A percentile compares a stretch with the other conserved stretches of the same genome.
These are phyloP conservation scores for Andrena flavipes DNA, from an alignment of 2,888 invertebrate species.

Conservation along the genomic window DNA sequence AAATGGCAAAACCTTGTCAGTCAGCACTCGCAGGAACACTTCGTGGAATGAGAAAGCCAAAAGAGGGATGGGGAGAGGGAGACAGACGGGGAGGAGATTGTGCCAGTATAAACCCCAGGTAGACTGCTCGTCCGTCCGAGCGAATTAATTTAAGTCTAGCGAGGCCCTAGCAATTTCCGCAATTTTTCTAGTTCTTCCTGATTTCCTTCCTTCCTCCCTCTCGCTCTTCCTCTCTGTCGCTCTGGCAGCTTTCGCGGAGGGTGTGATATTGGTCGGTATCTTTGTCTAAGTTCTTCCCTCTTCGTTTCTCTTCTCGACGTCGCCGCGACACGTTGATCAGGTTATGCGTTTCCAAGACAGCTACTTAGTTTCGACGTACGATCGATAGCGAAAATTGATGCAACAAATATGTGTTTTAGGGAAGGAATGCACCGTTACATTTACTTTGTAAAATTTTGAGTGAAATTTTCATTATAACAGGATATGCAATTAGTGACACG, in stretches of 20 bases:
- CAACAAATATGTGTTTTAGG: slow-evolving; percentile 43
- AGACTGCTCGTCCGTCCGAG: slow-evolving; percentile 71
- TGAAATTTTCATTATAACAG: neutral
- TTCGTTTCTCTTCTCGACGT: slow-evolving; percentile 20
- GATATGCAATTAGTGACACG: neutral
- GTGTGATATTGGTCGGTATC: slow-evolving; percentile 19
- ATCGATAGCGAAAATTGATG: slow-evolving; percentile 45
- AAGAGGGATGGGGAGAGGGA: slow-evolving; percentile 7
- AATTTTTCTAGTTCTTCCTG: slow-evolving; percentile 74
- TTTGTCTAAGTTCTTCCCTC: neutral
- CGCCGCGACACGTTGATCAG: slow-evolving; percentile 65
- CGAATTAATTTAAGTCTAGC: slow-evolving; percentile 79
- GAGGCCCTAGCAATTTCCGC: slow-evolving; percentile 76
- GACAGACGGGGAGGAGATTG: slow-evolving; percentile 38
- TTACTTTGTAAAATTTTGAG: neutral
- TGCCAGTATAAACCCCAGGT: slow-evolving; percentile 68
- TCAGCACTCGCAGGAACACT: slow-evolving; percentile 68
- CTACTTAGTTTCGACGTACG: slow-evolving; percentile 31
- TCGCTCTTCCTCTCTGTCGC: slow-evolving; percentile 15
- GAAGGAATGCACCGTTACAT: neutral
- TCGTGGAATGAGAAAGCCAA: slow-evolving; percentile 40
- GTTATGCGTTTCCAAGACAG: slow-evolving; percentile 69
- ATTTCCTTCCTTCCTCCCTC: slow-evolving; percentile 38
- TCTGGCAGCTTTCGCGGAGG: neutral
- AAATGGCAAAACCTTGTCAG: slow-evolving; percentile 76